Percentiles rank a stretch among this genome's conserved stretches.
These are phyloP conservation scores for Bungarus multicinctus DNA, from an alignment of 2,113 vertebrate genomes.

Conservation along the genomic window DNA sequence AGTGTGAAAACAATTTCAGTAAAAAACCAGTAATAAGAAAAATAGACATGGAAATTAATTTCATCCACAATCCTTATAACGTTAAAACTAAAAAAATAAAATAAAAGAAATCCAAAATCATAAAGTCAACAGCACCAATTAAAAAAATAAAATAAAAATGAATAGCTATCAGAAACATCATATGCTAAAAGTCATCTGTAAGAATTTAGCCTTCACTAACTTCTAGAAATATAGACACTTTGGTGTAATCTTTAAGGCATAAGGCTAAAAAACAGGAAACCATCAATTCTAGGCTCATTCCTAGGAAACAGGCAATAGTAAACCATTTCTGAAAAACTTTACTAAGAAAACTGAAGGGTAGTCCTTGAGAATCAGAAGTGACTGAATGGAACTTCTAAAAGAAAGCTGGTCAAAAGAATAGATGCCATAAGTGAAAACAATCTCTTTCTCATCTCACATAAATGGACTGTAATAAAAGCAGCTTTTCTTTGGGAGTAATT, in stretches of 20 bases:
- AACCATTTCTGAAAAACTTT: too few relatives aligned
- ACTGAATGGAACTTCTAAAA: not conserved
- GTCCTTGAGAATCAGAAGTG: not conserved
- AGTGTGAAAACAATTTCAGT: not conserved
- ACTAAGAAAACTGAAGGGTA: too few relatives aligned
- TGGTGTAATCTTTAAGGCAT: too few relatives aligned
- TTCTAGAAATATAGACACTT: not conserved
- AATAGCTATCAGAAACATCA: not conserved
- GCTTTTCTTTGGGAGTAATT: not conserved
- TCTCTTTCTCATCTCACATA: not conserved
- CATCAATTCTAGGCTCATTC: too few relatives aligned
- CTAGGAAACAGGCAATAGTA: too few relatives aligned
- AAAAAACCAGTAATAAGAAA: not conserved
- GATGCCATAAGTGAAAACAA: not conserved
- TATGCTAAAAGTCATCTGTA: not conserved
- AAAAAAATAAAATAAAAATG: not conserved
- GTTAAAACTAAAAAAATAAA: not conserved
- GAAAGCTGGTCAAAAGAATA: not conserved
- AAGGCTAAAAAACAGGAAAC: too few relatives aligned
- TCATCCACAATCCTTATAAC: not conserved
- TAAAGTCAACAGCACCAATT: not conserved
- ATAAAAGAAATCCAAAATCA: not conserved
- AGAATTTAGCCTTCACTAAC: not conserved
- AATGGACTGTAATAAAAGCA: not conserved
- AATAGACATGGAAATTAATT: not conserved